Evolutionary conservation across 1,140 invertebrate species (phyloP).

Genomic region (Drosophila gunungcola): DNA sequence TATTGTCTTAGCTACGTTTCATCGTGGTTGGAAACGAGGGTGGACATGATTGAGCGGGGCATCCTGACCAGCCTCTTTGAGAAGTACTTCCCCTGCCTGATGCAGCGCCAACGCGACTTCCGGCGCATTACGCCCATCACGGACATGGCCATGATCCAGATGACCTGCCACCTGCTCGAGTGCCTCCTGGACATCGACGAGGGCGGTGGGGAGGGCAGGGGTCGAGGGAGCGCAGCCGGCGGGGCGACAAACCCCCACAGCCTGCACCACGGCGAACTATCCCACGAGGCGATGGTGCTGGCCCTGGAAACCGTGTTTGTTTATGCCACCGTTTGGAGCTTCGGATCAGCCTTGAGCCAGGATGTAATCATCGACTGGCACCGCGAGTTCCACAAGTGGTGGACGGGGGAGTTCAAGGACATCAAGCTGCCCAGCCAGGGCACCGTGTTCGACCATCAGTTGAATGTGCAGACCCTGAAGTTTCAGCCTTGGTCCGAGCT

Average conservation of each 20-base stretch:
- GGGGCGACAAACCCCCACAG: slow-evolving; percentile 48
- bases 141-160: slow-evolving; percentile 95
- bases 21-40: slow-evolving; percentile 96
- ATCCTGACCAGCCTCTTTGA: slow-evolving; percentile 95
- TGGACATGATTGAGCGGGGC: slow-evolving; percentile 89
- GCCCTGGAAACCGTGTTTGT: slow-evolving; percentile 94
- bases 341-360: slow-evolving; percentile 95
- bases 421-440: slow-evolving; percentile 93
- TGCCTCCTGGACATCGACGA: slow-evolving; percentile 89
- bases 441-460: slow-evolving; percentile 96
- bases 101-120: slow-evolving; percentile 93
- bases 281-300: slow-evolving; percentile 61
- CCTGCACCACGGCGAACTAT: slow-evolving; percentile 64
- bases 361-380: slow-evolving; percentile 95
- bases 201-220: slow-evolving; percentile 52
- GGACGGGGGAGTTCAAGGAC: slow-evolving; percentile 95
- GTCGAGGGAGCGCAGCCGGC: not conserved
- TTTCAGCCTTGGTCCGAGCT: slow-evolving; percentile 94
- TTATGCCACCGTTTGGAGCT: slow-evolving; percentile 96
- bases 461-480: slow-evolving; percentile 93
- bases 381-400: slow-evolving; percentile 93
- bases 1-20: slow-evolving; percentile 88
- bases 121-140: slow-evolving; percentile 96
- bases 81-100: slow-evolving; percentile 95
- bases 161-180: slow-evolving; percentile 95